A percentile compares a stretch with the other conserved stretches of the same genome.
Conservation (phyloP, 2,113 vertebrate genomes). For the Pelobates fuscus region DNA sequence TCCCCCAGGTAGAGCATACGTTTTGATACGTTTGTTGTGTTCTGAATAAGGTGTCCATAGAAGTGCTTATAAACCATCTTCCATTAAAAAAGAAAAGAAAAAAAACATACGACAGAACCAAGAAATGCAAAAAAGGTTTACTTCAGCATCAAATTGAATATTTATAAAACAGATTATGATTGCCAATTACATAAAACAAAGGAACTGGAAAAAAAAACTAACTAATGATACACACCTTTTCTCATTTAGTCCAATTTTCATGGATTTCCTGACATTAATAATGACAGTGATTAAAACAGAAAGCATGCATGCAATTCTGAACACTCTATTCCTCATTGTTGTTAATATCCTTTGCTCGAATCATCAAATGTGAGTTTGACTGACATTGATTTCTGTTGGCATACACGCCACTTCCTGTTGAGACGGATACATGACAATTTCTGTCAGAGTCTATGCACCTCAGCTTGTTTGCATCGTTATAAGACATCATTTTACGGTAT, state of each 20-base stretch:
- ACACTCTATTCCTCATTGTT: conserved; percentile 4
- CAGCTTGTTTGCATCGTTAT: conserved; percentile 1
- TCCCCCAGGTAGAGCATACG: too few relatives aligned
- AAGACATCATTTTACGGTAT: conserved; percentile 32
- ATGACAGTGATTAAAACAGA: conserved; percentile 50
- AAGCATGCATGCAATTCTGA: conserved; percentile 33
- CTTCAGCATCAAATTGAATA: conserved; percentile 23
- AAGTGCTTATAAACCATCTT: too few relatives aligned
- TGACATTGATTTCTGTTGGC: conserved; percentile 42
- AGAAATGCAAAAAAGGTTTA: conserved; percentile 15
- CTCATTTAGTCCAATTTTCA: conserved; percentile 45
- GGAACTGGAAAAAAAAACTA: conserved; percentile 13
- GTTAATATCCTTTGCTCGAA: conserved; percentile 42
- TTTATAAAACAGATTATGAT: conserved; percentile 30
- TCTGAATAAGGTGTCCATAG: too few relatives aligned
- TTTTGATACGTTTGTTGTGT: too few relatives aligned
- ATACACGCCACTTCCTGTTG: conserved; percentile 32
- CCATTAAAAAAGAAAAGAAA: too few relatives aligned
- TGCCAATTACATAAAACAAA: conserved; percentile 47
- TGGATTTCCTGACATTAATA: conserved; percentile 48
- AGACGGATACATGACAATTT: conserved; percentile 34
- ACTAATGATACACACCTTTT: conserved; percentile 25
- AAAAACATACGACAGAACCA: too few relatives aligned
- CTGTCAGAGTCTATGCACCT: background rate
- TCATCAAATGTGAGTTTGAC: conserved; percentile 44